A percentile compares a stretch with the other conserved stretches of the same genome.
phyloP scores from a whole-genome alignment of 1,140 invertebrate species.

The Eriocheir sinensis region DNA sequence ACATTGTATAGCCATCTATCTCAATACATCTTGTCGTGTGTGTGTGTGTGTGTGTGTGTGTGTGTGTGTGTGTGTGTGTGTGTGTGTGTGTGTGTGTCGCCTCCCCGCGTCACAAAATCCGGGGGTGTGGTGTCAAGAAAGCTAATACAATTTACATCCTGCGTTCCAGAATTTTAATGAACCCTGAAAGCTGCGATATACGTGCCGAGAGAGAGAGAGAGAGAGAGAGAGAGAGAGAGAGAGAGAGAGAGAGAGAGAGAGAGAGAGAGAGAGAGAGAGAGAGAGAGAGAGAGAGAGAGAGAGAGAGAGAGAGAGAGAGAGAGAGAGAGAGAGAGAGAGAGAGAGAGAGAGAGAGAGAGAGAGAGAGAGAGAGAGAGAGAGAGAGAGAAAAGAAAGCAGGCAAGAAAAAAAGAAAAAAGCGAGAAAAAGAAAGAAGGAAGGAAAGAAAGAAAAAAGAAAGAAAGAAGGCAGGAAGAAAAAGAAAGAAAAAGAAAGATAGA shows the following conservation, averaged over 20 bases:
- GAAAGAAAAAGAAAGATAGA: not conserved
- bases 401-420: no score
- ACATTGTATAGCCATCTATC: not conserved
- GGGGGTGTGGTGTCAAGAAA: not conserved
- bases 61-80: not conserved
- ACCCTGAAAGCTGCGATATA: not conserved
- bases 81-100: not conserved
- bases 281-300: no score
- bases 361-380: no score
- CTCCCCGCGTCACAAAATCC: not conserved
- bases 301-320: no score
- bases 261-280: not conserved
- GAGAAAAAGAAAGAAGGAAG: no score
- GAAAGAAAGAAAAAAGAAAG: not conserved
- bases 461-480: not conserved
- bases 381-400: no score
- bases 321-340: no score
- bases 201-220: not conserved
- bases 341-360: no score
- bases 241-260: not conserved
- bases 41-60: not conserved
- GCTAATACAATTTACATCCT: conserved; percentile 26
- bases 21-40: not conserved
- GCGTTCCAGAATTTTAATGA: conserved; percentile 16
- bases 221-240: not conserved